Base-by-base conservation (phyloP, 2,113 vertebrate species). In the Capreolus pygargus region DNA sequence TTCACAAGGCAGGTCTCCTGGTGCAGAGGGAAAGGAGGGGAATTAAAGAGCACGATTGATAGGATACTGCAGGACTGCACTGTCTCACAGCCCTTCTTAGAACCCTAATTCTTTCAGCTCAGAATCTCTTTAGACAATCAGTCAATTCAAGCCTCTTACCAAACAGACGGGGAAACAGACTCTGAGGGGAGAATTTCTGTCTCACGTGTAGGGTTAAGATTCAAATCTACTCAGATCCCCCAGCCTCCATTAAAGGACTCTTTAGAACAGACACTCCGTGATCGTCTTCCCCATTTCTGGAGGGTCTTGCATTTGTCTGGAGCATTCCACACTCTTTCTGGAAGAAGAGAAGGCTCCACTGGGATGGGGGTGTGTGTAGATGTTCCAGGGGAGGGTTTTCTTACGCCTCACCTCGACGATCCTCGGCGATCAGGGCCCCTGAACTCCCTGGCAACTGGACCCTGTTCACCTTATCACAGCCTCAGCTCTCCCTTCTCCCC, bases 21-120 rank as follows among this genome's bases (percentile, higher is more conserved):
- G 17, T 10, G 6, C 16, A 25, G 21, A 55, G 14, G 30, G 33
- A 55, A 82, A 30, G 58, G 33, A 50, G 39, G 7, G 36, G 8
- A 30, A 50, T 4, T 1, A 2, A 6, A 43, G 52, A 43, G 25
- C 12, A 19, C 3, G 0, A 1, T 1, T 4, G 30, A 16, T 9
- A 55, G 79, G 52, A 6, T 23, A 36, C 6, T 17, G 21, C 6
- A 58, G 16, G 17, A 30, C n/a, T 1, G 0, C n/a, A 17, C 78
- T 52, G 15, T 52, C 58, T 86, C 52, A 39, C 7, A 10, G 39
- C n/a, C 28, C 50, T 58, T 81, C 43, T 13, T 4, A 19, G 78
- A 74, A 83, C n/a, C 30, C 1, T 4, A 55, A 33, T 50, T 36
- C 36, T 12, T 9, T 15, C 39, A 16, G 47, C 78, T 95, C 54